Evolutionary conservation across 1,140 invertebrate genomes (phyloP), one percentile per base, ranked within the genome.

Genomic region (Homarus americanus): DNA sequence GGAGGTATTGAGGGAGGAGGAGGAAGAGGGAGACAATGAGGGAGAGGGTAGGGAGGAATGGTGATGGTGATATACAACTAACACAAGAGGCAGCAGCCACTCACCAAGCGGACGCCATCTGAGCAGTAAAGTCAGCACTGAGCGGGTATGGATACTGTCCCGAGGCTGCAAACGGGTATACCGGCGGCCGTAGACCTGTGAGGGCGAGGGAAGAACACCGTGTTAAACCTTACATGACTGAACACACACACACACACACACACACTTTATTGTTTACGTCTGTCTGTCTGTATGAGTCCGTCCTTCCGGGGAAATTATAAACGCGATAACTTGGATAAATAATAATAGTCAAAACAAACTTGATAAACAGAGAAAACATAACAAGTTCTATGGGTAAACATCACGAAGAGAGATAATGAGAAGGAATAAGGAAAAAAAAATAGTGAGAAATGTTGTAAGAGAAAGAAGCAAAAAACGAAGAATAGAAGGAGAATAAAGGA

Each of bases 71-170:
- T 12, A 49, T 49, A 7, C 44, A 49, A 7, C 4, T 5, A 24
- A 80, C 9, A 28, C 32, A 17, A 5, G 32, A 32, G 44, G 49
- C 12, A n/a, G 28, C 20, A 10, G 28, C 38, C 84, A 96, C 97
- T 97, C 95, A 98, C 98, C 98, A 99, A 94, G 97, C 97, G 82
- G 97, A 85, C 92, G 97, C 97, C 93, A 98, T 97, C 96, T 98
- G 98, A 94, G 98, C 97, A 96, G 98, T 98, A 75, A 91, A 91
- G 94, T 99, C 98, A 92, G 98, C 97, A 94, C 97, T 97, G 93
- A 98, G 97, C 96, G 98, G 97, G 95, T 98, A 98, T 75, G 98
- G 97, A 94, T 99, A 99, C 94, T 98, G 98, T 93, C 96, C 96
- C 17, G 89, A 91, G 93, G 97, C 96, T 93, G 94, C 96, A 94